phyloP scores from a whole-genome alignment of 1,140 invertebrate species.

The Chelonus insularis region DNA sequence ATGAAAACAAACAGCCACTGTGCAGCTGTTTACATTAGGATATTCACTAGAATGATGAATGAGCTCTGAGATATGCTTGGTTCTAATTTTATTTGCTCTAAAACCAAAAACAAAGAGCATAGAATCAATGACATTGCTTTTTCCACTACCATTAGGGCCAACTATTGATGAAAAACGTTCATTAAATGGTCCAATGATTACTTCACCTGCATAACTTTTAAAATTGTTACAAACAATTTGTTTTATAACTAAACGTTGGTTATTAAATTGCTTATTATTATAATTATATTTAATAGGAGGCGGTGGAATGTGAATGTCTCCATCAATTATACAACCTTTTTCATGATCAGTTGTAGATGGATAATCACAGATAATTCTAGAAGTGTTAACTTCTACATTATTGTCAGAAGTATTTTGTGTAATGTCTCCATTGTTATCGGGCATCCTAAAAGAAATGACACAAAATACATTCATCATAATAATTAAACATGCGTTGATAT shows the following conservation, averaged over 20 bases:
- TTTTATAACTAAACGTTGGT: conserved; percentile 85
- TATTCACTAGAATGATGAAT: conserved; percentile 92
- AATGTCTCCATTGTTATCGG: no score
- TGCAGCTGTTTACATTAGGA: conserved; percentile 77
- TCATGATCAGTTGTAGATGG: no score
- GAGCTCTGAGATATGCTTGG: conserved; percentile 91
- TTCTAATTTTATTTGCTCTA: conserved; percentile 91
- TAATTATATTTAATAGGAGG: conserved; percentile 72
- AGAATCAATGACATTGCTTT: conserved; percentile 99
- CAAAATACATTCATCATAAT: no score
- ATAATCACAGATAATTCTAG: no score
- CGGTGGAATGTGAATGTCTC: conserved; percentile 90
- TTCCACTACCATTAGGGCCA: conserved; percentile 99
- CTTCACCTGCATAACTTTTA: conserved; percentile 92
- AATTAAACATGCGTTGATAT: no score
- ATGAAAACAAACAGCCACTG: conserved; percentile 90
- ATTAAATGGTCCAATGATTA: conserved; percentile 81
- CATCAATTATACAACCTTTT: conserved; percentile 66
- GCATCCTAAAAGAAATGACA: no score
- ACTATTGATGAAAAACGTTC: conserved; percentile 96
- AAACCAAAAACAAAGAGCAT: conserved; percentile 99
- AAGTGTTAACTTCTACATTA: no score
- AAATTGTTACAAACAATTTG: conserved; percentile 94
- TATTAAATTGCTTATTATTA: conserved; percentile 69
- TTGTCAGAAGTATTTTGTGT: no score